These are phyloP conservation scores for Sminthurinus aureus DNA, from an alignment of 2,888 invertebrate species.

Conservation along the genomic window DNA sequence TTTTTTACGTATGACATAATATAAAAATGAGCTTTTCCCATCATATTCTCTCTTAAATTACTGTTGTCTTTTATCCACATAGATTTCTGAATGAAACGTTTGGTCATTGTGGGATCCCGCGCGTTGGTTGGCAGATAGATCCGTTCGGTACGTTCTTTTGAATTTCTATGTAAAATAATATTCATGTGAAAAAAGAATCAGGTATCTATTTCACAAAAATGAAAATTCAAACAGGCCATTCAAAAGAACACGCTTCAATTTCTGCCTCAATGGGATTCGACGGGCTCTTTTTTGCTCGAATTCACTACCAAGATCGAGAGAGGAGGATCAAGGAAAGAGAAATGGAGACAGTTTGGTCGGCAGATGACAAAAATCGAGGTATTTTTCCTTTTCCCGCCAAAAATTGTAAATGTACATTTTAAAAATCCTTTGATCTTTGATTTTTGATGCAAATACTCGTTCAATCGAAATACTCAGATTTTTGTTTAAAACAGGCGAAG, in stretches of 20 bases:
- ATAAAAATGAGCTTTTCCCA: not conserved
- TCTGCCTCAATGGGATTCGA: conserved; percentile 88
- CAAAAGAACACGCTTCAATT: conserved; percentile 74
- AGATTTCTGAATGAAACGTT: conserved; percentile 71
- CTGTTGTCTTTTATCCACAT: conserved; percentile 50
- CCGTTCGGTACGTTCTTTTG: too few relatives aligned
- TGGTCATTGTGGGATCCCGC: conserved; percentile 77
- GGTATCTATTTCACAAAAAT: too few relatives aligned
- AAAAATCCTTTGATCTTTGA: not conserved
- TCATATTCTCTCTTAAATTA: not conserved
- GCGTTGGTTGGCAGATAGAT: conserved; percentile 86
- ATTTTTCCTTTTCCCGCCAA: not conserved
- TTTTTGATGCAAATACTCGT: too few relatives aligned
- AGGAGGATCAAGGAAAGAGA: conserved; percentile 64
- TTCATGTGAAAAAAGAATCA: too few relatives aligned
- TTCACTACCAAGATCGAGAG: conserved; percentile 86
- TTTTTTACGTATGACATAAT: not conserved
- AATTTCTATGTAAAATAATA: too few relatives aligned
- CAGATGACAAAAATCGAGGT: not conserved
- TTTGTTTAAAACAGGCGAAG: not conserved
- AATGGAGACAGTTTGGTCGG: conserved; percentile 87
- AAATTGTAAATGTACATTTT: not conserved
- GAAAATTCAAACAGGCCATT: too few relatives aligned
- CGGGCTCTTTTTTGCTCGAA: conserved; percentile 82
- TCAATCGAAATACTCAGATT: too few relatives aligned